A percentile compares a stretch with the other conserved stretches of the same genome.
These are phyloP conservation scores for Disparrhopalites patrizii DNA, from an alignment of 2,888 invertebrate species.

Conservation along the genomic window DNA sequence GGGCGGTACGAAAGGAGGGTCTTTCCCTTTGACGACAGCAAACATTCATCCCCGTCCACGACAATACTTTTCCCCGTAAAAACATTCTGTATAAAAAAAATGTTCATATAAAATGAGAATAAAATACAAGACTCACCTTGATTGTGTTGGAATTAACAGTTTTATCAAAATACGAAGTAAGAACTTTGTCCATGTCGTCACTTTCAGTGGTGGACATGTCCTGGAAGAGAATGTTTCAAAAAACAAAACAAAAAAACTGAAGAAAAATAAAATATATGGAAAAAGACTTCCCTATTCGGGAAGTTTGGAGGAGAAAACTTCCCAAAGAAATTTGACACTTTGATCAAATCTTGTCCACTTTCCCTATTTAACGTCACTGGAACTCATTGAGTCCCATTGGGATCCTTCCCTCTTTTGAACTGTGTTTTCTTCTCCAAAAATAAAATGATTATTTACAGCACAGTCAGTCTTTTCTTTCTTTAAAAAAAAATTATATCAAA, in stretches of 20 bases:
- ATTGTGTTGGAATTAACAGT: conserved; percentile 48
- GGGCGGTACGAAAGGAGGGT: conserved; percentile 4
- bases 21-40: conserved; percentile 15
- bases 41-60: neutral
- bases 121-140: conserved; percentile 37
- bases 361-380: no score
- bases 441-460: no score
- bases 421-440: no score
- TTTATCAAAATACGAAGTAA: conserved; percentile 48
- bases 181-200: conserved; percentile 49
- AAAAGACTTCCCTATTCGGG: neutral
- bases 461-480: no score
- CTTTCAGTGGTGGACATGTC: conserved; percentile 25
- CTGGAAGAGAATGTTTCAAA: no score
- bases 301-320: no score
- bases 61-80: neutral
- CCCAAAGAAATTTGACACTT: no score
- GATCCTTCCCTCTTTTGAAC: no score
- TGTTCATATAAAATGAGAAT: neutral
- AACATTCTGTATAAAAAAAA: neutral
- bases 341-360: no score
- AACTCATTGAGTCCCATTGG: no score
- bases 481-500: no score
- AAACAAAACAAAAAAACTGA: neutral
- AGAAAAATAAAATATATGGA: conserved; percentile 2